Evolutionary conservation across 2,113 vertebrate species (phyloP).

Genomic region (Pangasianodon hypophthalmus): DNA sequence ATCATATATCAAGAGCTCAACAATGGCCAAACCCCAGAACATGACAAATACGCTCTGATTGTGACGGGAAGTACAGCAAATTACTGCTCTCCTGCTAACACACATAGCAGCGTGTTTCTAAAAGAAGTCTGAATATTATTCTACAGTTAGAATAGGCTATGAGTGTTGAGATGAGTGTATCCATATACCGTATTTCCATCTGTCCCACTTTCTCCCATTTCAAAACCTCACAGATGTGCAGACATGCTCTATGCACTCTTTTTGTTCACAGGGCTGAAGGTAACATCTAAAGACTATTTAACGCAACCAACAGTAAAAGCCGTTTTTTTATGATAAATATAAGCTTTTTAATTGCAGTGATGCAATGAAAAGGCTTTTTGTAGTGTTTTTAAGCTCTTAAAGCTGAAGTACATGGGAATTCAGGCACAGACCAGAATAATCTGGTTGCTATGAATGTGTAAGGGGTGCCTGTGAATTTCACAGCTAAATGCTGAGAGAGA

Average conservation of each 20-base stretch:
- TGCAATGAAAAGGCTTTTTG: constrained; percentile 42
- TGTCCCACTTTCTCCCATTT: constrained; percentile 41
- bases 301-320: constrained; percentile 40
- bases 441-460: constrained; percentile 48
- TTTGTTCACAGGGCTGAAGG: constrained; percentile 38
- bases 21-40: constrained; percentile 40
- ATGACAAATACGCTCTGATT: constrained; percentile 40
- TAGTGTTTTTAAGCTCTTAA: constrained; percentile 38
- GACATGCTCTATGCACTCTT: constrained; percentile 27
- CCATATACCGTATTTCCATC: constrained; percentile 46
- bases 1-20: constrained; percentile 40
- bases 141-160: constrained; percentile 52
- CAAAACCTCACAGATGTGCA: constrained; percentile 53
- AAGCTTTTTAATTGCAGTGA: constrained; percentile 50
- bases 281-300: constrained; percentile 42
- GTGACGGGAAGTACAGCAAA: constrained; percentile 47
- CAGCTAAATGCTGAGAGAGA: constrained; percentile 52
- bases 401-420: constrained; percentile 43
- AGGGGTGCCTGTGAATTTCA: constrained; percentile 54
- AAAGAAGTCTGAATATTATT: constrained; percentile 49
- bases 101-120: constrained; percentile 8
- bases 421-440: constrained; percentile 46
- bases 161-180: constrained; percentile 56
- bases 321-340: constrained; percentile 49
- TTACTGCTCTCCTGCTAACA: constrained; percentile 28